These are phyloP conservation scores for Brachionus manjavacas DNA, from an alignment of 1,140 invertebrate species.

Conservation along the genomic window DNA sequence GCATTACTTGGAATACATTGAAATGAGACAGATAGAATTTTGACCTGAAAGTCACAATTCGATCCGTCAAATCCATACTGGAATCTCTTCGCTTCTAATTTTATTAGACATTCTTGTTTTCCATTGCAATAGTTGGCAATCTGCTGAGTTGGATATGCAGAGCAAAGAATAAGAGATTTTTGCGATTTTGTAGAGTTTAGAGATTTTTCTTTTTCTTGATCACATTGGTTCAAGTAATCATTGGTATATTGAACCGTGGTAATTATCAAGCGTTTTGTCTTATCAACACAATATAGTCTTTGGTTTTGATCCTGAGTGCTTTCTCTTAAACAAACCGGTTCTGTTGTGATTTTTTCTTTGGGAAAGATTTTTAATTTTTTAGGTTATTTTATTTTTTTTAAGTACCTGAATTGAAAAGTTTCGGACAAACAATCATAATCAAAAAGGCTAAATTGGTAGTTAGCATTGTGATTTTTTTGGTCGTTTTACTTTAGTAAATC, in stretches of 20 bases:
- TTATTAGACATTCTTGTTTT: constrained; percentile 1
- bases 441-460: neutral
- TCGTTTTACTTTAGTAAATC: neutral
- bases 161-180: neutral
- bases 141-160: constrained; percentile 23
- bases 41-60: constrained; percentile 11
- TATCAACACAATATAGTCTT: neutral
- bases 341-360: neutral
- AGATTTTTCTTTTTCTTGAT: too few species aligned
- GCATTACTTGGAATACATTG: constrained; percentile 15
- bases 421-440: neutral
- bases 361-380: neutral
- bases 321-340: neutral
- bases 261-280: neutral
- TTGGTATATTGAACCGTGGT: neutral
- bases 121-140: constrained; percentile 14
- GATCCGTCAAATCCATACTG: constrained; percentile 10
- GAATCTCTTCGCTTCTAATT: neutral
- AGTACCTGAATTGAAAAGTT: neutral
- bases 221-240: neutral
- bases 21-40: neutral
- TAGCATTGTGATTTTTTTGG: neutral
- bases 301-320: neutral
- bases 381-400: neutral
- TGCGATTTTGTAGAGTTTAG: neutral